Conservation (phyloP, 2,797 vertebrate genomes). For the Onychomys arenicola region DNA sequence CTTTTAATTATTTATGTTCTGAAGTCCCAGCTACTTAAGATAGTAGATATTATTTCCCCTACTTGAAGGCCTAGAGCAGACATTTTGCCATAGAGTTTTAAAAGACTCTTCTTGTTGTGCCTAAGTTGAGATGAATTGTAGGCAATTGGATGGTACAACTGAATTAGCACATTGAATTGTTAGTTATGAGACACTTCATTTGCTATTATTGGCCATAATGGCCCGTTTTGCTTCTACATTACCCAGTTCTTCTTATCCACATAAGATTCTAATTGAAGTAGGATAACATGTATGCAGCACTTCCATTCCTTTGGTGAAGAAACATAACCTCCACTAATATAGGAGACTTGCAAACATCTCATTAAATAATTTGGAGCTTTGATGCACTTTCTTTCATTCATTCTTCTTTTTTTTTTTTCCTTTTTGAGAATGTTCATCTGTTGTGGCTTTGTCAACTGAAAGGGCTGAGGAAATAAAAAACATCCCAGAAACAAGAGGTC, state of each 20-base stretch:
- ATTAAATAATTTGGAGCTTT: conserved; percentile 68
- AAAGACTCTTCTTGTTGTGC: conserved; percentile 72
- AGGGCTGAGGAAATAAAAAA: neutral
- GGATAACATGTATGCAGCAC: conserved; percentile 57
- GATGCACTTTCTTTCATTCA: neutral
- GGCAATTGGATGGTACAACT: conserved; percentile 80
- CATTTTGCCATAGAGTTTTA: conserved; percentile 60
- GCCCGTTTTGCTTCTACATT: conserved; percentile 70
- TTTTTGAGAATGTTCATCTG: conserved; percentile 34
- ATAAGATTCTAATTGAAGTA: conserved; percentile 75
- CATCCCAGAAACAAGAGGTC: conserved; percentile 21
- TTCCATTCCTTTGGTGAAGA: conserved; percentile 67
- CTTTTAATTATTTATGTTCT: conserved; percentile 64
- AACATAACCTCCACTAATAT: conserved; percentile 65
- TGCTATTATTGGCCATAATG: conserved; percentile 72
- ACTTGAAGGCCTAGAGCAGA: conserved; percentile 23
- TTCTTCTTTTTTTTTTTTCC: conserved; percentile 2
- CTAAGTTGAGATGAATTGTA: conserved; percentile 75
- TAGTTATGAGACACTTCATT: conserved; percentile 79
- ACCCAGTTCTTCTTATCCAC: conserved; percentile 72
- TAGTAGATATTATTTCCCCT: neutral
- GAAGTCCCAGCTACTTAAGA: neutral
- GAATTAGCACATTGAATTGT: conserved; percentile 80
- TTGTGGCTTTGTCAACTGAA: conserved; percentile 40
- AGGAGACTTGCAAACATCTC: conserved; percentile 58